Base-by-base conservation (phyloP, 2,888 invertebrate genomes). In the Andrena bucephala region DNA sequence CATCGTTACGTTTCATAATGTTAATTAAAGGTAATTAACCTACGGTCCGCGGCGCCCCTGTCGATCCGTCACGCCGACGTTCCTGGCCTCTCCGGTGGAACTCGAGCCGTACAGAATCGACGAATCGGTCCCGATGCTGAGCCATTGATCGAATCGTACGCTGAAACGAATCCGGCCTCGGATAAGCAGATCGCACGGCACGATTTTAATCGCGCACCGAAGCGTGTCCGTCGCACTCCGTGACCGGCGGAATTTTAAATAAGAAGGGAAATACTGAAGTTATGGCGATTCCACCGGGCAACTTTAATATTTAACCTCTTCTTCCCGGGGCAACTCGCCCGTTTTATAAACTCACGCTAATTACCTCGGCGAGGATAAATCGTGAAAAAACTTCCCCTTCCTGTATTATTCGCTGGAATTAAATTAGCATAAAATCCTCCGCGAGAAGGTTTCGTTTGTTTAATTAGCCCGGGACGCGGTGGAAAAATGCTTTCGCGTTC, bases 21-120 rank as follows among this genome's bases (percentile, higher is more conserved):
- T 33, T 82, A 85, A 81, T 85, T 85, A 80, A 85, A 78, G 16
- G 27, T 77, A 83, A 85, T 85, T 87, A 85, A 70, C 54, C 31
- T 48, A 68, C 24, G 24, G 31, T n/a, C 20, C 33, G 33, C 48
- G n/a, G 67, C n/a, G n/a, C 48, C 57, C 31, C 13, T 42, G 8
- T 2, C 36, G 42, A 16, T 36, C 2, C 71, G 8, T 60, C 7
- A 24, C 3, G 33, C 24, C 13, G 8, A 33, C n/a, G 36, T 66
- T 73, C n/a, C 29, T 0, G n/a, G 1, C 29, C 10, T 8, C 52
- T 5, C 16, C 8, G 20, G 62, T n/a, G 29, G 60, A 60, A 60
- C 16, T 29, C n/a, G 16, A 13, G 7, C 31, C 8, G 29, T 54
- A 20, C 8, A 8, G 29, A 7, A 20, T 36, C 33, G 16, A 36